Conservation (phyloP, 2,113 vertebrate genomes). For the Myotis lucifugus region DNA sequence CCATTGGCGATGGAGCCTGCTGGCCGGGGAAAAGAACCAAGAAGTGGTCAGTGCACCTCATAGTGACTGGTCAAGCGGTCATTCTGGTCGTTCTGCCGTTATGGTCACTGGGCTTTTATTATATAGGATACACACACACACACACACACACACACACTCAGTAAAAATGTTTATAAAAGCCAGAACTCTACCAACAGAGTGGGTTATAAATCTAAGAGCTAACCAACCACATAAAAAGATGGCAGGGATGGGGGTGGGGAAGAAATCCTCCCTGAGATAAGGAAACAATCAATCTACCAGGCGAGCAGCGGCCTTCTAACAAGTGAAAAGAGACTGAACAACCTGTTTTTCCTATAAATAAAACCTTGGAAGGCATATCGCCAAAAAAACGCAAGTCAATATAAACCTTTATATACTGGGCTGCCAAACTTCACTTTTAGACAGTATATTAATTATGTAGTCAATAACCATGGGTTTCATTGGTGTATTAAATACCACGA, state of each 20-base stretch:
- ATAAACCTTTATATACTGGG: slow-evolving; percentile 78
- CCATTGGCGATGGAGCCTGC: too few relatives aligned
- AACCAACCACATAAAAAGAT: background rate
- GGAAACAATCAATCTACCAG: slow-evolving; percentile 77
- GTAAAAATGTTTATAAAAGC: background rate
- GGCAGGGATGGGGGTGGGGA: background rate
- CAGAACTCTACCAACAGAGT: background rate
- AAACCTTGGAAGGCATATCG: slow-evolving; percentile 73
- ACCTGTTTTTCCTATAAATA: slow-evolving; percentile 85
- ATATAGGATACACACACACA: too few relatives aligned
- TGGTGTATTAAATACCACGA: slow-evolving; percentile 88
- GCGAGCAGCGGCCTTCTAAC: slow-evolving; percentile 77
- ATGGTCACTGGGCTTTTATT: too few relatives aligned
- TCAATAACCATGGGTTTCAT: slow-evolving; percentile 88
- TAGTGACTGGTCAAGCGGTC: too few relatives aligned
- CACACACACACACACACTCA: background rate
- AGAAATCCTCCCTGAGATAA: slow-evolving; percentile 56
- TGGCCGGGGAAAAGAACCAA: too few relatives aligned
- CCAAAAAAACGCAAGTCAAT: slow-evolving; percentile 83
- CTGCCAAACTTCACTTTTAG: slow-evolving; percentile 87
- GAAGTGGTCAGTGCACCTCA: too few relatives aligned
- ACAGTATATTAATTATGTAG: slow-evolving; percentile 89
- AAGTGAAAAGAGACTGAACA: slow-evolving; percentile 76
- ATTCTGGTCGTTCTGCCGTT: too few relatives aligned
- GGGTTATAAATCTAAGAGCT: background rate